Evolutionary conservation across 2,888 invertebrate species (phyloP).

Genomic region (Tipula unca): DNA sequence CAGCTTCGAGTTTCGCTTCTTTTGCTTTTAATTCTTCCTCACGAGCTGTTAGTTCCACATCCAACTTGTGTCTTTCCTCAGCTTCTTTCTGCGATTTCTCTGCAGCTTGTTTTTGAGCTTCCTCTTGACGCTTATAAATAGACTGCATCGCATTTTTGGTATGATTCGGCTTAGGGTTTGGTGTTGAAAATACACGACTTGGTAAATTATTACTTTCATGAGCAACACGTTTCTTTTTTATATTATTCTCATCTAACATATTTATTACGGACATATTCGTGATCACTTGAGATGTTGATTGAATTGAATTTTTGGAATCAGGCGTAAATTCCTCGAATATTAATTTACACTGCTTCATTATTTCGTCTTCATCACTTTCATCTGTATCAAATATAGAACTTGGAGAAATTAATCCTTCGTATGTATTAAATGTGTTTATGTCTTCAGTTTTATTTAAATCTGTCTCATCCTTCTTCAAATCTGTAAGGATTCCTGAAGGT

Average conservation of each 20-base stretch:
- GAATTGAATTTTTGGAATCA: neutral
- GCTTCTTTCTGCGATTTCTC: conserved; percentile 29
- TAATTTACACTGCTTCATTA: conserved; percentile 73
- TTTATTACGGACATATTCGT: neutral
- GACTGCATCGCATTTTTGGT: conserved; percentile 49
- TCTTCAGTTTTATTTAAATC: conserved; percentile 34
- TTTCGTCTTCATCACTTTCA: conserved; percentile 52
- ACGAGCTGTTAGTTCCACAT: conserved; percentile 27
- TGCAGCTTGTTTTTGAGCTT: conserved; percentile 32
- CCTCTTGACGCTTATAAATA: conserved; percentile 35
- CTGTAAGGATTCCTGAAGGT: conserved; percentile 30
- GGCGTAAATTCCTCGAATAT: conserved; percentile 69
- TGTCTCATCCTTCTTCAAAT: conserved; percentile 31
- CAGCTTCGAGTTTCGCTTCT: conserved; percentile 32
- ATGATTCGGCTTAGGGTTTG: conserved; percentile 46
- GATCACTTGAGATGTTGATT: neutral
- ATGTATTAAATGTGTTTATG: conserved; percentile 37
- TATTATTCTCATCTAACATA: conserved; percentile 26
- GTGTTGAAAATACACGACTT: conserved; percentile 33
- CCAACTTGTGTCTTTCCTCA: conserved; percentile 22
- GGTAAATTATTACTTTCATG: conserved; percentile 51
- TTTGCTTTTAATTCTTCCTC: conserved; percentile 30
- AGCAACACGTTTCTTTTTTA: conserved; percentile 62
- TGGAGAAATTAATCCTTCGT: conserved; percentile 32
- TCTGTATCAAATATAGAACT: conserved; percentile 29